These are phyloP conservation scores for Anabas testudineus DNA, from an alignment of 2,797 vertebrate genomes.

Conservation along the genomic window DNA sequence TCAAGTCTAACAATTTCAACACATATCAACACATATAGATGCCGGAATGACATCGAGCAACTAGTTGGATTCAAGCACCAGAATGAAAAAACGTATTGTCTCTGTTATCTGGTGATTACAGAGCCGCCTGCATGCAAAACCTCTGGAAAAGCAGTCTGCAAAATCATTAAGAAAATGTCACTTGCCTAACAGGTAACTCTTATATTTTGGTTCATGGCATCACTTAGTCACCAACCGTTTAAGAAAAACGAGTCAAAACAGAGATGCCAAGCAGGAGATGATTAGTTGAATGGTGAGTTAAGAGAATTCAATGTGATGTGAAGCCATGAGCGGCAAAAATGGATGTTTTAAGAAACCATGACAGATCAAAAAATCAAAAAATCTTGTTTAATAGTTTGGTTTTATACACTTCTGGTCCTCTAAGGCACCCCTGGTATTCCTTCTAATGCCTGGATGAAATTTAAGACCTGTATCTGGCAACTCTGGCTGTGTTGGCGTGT, in stretches of 20 bases:
- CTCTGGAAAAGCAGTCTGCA: background rate
- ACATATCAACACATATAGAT: background rate
- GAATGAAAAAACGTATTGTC: background rate
- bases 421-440: conserved; percentile 33
- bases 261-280: background rate
- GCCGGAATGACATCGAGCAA: background rate
- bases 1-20: background rate
- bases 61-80: background rate
- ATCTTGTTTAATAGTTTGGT: conserved; percentile 34
- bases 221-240: background rate
- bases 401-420: conserved; percentile 32
- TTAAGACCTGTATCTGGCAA: conserved; percentile 6
- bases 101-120: background rate
- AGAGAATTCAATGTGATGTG: background rate
- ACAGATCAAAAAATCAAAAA: conserved; percentile 10
- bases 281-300: background rate
- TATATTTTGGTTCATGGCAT: background rate
- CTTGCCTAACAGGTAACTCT: background rate
- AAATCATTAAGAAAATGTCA: background rate
- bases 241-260: background rate
- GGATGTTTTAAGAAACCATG: conserved; percentile 10
- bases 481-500: conserved; percentile 1
- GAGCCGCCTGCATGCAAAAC: no score
- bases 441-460: conserved; percentile 35
- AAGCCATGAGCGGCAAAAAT: background rate